Evolutionary conservation across 2,888 invertebrate genomes (phyloP).

Genomic region (Norana najaformis): DNA sequence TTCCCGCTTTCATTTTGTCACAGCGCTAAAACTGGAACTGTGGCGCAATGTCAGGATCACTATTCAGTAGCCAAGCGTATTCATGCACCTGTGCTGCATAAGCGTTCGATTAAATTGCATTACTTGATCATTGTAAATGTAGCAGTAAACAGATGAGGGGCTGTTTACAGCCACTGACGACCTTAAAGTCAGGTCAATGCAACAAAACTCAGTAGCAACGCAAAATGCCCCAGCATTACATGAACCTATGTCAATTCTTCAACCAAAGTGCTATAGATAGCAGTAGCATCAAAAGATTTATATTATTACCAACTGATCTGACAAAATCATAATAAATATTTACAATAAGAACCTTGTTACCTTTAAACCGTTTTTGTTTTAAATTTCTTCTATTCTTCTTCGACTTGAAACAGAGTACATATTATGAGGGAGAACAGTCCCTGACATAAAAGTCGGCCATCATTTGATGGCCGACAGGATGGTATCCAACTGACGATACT

Average conservation of each 20-base stretch:
- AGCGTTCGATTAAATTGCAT: background rate
- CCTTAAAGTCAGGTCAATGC: background rate
- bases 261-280: background rate
- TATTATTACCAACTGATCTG: background rate
- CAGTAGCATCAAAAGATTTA: background rate
- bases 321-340: conserved; percentile 1
- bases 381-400: background rate
- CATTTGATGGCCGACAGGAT: no score
- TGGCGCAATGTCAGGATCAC: background rate
- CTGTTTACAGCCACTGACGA: background rate
- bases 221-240: background rate
- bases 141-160: background rate
- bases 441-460: background rate
- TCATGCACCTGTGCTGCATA: background rate
- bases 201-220: background rate
- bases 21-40: background rate
- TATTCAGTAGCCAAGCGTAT: background rate
- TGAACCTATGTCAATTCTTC: background rate
- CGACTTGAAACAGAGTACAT: background rate
- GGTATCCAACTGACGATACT: background rate
- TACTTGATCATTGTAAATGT: background rate
- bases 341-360: background rate
- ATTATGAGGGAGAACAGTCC: background rate
- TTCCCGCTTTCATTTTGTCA: background rate
- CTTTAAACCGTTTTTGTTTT: background rate